Conservation (phyloP, 2,113 vertebrate species). For the Rhagologus leucostigma region DNA sequence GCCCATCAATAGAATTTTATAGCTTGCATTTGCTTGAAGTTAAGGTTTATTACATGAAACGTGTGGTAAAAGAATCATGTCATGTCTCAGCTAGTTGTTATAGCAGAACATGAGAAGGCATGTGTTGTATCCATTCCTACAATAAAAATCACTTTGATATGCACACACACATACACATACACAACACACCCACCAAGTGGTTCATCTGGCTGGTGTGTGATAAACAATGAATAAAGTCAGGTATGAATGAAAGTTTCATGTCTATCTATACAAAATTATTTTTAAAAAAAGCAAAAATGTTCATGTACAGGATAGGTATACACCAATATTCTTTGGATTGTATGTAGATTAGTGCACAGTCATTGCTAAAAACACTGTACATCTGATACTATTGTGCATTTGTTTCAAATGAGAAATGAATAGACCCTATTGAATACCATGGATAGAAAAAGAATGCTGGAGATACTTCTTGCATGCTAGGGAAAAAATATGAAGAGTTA, state of each 20-base stretch:
- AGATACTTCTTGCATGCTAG: background rate
- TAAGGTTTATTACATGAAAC: conserved; percentile 47
- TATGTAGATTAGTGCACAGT: background rate
- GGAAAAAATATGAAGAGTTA: background rate
- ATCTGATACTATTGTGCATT: background rate
- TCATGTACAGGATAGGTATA: background rate
- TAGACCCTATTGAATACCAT: background rate
- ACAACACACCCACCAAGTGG: background rate
- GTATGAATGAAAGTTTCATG: background rate
- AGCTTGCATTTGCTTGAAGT: conserved; percentile 54
- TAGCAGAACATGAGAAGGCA: background rate
- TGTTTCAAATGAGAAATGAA: background rate
- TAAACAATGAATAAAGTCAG: background rate
- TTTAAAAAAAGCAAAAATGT: background rate
- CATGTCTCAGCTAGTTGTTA: conserved; percentile 31
- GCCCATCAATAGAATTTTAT: conserved; percentile 38
- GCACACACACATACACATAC: background rate
- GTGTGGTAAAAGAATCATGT: conserved; percentile 51
- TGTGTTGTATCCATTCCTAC: background rate
- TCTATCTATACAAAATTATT: background rate
- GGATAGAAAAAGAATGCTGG: background rate
- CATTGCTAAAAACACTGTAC: background rate
- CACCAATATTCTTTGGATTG: background rate
- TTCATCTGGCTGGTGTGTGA: background rate
- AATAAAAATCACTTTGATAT: background rate